Conservation (phyloP, 2,797 vertebrate species). For the Naso thynnoides region DNA sequence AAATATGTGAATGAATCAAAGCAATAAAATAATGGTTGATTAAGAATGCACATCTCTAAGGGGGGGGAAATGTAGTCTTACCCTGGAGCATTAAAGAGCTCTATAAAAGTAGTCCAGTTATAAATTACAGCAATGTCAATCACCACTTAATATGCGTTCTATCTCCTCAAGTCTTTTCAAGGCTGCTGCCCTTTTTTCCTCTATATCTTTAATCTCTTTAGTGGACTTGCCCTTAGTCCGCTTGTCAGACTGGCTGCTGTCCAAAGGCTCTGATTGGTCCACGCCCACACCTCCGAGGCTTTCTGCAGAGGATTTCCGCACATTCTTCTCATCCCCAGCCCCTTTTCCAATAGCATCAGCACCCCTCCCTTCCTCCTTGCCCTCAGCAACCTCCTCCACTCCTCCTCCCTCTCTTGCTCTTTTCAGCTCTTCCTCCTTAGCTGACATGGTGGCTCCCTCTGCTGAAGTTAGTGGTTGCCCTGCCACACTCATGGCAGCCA, state of each 20-base stretch:
- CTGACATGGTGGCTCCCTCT: constrained; percentile 54
- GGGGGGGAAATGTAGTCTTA: constrained; percentile 33
- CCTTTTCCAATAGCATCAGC: constrained; percentile 65
- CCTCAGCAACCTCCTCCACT: constrained; percentile 66
- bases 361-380: constrained; percentile 72
- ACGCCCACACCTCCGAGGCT: constrained; percentile 63
- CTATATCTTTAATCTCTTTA: constrained; percentile 96
- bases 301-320: constrained; percentile 82
- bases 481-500: constrained; percentile 86
- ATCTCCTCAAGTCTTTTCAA: constrained; percentile 98
- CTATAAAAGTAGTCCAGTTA: constrained; percentile 75
- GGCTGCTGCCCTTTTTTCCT: constrained; percentile 96
- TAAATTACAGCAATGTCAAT: constrained; percentile 81
- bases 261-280: constrained; percentile 83
- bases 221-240: constrained; percentile 90
- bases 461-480: constrained; percentile 79
- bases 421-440: constrained; percentile 48
- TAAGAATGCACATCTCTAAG: constrained; percentile 51
- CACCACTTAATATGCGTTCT: constrained; percentile 96
- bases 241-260: constrained; percentile 83
- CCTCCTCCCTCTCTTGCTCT: constrained; percentile 56
- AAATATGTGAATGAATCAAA: constrained; percentile 36
- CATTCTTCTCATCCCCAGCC: constrained; percentile 83
- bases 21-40: constrained; percentile 39
- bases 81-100: constrained; percentile 57